phyloP scores from a whole-genome alignment of 2,888 invertebrate species.

The Erebia ligea region DNA sequence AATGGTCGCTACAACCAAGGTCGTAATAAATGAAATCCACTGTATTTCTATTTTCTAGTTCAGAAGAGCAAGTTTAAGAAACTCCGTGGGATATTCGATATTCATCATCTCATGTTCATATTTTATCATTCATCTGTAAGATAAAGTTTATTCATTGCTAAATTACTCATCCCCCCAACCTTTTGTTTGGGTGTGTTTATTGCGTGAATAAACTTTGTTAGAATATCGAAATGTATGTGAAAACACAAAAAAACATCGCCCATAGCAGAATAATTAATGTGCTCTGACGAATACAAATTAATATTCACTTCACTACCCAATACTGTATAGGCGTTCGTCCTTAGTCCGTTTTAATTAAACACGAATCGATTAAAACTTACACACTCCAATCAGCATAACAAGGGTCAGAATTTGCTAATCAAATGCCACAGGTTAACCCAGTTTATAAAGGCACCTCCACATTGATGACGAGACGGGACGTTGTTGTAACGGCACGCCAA shows the following conservation, averaged over 20 bases:
- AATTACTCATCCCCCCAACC: too few species aligned
- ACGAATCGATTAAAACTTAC: slow-evolving; percentile 19
- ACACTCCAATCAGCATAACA: slow-evolving; percentile 21
- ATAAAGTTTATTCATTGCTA: too few species aligned
- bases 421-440: slow-evolving; percentile 33
- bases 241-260: neutral
- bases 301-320: neutral
- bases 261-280: neutral
- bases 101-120: too few species aligned
- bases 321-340: neutral
- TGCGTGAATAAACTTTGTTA: neutral
- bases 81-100: too few species aligned
- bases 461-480: too few species aligned
- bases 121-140: too few species aligned
- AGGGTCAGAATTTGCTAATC: slow-evolving; percentile 33
- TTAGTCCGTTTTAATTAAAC: slow-evolving; percentile 19
- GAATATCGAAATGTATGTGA: neutral
- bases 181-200: too few species aligned
- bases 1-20: too few species aligned
- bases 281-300: slow-evolving; percentile 3
- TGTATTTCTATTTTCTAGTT: too few species aligned
- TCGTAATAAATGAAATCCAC: too few species aligned
- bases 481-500: too few species aligned
- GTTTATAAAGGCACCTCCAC: slow-evolving; percentile 8
- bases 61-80: too few species aligned